These are phyloP conservation scores for Plemyria rubiginata DNA, from an alignment of 2,888 invertebrate genomes.

Conservation along the genomic window DNA sequence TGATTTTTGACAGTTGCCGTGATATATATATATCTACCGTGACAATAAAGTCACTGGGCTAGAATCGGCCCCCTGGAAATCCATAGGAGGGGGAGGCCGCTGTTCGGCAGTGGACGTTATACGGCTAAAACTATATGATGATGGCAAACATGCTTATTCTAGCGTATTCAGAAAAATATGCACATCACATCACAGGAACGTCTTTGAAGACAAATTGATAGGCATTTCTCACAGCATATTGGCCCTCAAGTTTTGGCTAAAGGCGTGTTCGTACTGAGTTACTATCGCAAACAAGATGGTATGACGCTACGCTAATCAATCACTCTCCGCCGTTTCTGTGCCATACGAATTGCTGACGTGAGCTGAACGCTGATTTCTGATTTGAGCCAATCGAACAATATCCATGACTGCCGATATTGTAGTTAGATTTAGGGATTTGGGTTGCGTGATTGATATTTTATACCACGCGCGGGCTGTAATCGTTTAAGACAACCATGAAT, in stretches of 20 bases:
- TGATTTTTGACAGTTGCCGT: too few relatives aligned
- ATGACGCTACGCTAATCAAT: slow-evolving; percentile 34
- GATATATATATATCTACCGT: too few relatives aligned
- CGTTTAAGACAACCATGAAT: not conserved
- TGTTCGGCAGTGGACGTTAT: not conserved
- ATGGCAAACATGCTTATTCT: not conserved
- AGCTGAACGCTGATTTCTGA: slow-evolving; percentile 38
- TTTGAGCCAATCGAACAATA: slow-evolving; percentile 33
- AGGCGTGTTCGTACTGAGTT: not conserved
- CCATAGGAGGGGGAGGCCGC: too few relatives aligned
- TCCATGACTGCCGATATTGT: slow-evolving; percentile 29
- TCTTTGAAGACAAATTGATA: not conserved
- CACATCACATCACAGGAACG: too few relatives aligned
- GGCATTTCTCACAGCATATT: not conserved
- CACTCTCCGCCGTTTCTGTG: slow-evolving; percentile 24
- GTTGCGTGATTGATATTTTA: slow-evolving; percentile 6
- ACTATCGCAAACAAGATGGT: slow-evolving; percentile 70
- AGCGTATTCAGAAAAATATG: not conserved
- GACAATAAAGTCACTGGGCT: too few relatives aligned
- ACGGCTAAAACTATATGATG: not conserved
- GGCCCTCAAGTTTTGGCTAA: not conserved
- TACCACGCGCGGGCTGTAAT: slow-evolving; percentile 2
- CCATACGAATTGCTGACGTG: slow-evolving; percentile 37
- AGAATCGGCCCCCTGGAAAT: too few relatives aligned
- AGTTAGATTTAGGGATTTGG: slow-evolving; percentile 26